phyloP scores from a whole-genome alignment of 2,797 vertebrate genomes.

The Vireo griseus region DNA sequence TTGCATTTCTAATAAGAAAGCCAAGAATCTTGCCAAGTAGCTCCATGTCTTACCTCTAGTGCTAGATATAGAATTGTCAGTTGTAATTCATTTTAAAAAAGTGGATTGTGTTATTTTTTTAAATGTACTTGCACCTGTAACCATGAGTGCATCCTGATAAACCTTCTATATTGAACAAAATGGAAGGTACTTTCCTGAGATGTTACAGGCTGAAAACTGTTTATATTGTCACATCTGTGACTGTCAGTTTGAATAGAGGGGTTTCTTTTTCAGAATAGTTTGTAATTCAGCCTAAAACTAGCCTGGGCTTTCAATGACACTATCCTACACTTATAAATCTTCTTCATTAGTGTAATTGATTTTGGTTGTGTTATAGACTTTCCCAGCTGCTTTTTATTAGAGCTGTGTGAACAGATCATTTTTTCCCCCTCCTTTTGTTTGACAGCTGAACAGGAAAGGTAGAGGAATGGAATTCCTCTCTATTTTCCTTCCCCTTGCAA shows the following conservation, averaged over 20 bases:
- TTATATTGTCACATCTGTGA: background rate
- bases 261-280: background rate
- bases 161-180: background rate
- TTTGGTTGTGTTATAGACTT: background rate
- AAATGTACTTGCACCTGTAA: background rate
- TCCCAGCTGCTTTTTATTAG: constrained; percentile 1
- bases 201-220: background rate
- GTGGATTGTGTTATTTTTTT: background rate
- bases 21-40: background rate
- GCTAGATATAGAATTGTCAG: background rate
- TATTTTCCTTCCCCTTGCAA: background rate
- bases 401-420: background rate
- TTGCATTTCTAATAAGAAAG: constrained; percentile 26
- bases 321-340: background rate
- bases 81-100: background rate
- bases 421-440: background rate
- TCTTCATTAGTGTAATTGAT: constrained; percentile 3
- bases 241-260: background rate
- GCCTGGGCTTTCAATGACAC: background rate
- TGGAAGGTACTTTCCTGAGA: background rate
- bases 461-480: background rate
- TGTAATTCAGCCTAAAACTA: background rate
- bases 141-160: background rate
- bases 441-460: background rate
- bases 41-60: background rate